These are phyloP conservation scores for Trisateles emortualis DNA, from an alignment of 2,888 invertebrate genomes.

Conservation along the genomic window DNA sequence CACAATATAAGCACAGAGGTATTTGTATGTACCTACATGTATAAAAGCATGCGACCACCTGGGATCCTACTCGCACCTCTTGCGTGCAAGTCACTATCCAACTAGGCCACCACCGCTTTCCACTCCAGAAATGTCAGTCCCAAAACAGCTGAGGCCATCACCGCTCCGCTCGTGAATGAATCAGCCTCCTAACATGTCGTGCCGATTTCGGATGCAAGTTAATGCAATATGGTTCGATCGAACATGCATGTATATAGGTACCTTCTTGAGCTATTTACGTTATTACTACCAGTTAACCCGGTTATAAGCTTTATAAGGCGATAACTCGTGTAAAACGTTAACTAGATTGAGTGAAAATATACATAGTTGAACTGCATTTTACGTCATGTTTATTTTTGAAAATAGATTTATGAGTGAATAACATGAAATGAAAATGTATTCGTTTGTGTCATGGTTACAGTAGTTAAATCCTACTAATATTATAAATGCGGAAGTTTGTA, in stretches of 20 bases:
- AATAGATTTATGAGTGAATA: not conserved
- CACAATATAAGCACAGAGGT: too few relatives aligned
- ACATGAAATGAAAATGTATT: too few relatives aligned
- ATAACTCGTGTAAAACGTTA: constrained; percentile 6
- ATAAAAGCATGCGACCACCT: too few relatives aligned
- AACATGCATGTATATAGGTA: constrained; percentile 29
- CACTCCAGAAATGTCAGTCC: not conserved
- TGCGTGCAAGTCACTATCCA: too few relatives aligned
- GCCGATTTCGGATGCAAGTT: constrained; percentile 43
- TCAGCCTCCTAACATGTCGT: constrained; percentile 39
- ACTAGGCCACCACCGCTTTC: not conserved
- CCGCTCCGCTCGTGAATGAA: constrained; percentile 39
- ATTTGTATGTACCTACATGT: too few relatives aligned
- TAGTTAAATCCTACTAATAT: too few relatives aligned
- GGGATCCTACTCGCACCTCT: too few relatives aligned
- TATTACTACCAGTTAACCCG: constrained; percentile 27
- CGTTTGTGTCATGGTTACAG: too few relatives aligned
- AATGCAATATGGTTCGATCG: constrained; percentile 27
- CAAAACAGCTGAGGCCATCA: constrained; percentile 4
- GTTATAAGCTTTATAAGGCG: constrained; percentile 9
- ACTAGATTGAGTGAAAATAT: constrained; percentile 1
- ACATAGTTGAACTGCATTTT: not conserved
- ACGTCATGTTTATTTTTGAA: not conserved
- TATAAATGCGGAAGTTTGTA: too few relatives aligned
- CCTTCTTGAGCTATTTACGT: constrained; percentile 25